Conservation (phyloP, 2,888 invertebrate species). For the Acanthacorydalis orientalis region DNA sequence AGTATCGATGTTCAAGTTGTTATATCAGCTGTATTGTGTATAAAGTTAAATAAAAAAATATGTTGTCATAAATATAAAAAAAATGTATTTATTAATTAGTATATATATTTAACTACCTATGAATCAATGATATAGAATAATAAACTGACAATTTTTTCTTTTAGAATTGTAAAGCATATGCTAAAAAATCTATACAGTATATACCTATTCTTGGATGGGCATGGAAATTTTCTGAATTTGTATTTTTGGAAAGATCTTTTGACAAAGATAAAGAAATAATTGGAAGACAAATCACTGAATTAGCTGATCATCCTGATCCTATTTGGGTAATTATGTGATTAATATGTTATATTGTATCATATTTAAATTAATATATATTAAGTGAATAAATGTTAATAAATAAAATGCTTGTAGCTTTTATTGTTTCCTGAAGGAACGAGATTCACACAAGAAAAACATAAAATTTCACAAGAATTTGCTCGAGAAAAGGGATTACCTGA, state of each 20-base stretch:
- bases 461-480: slow-evolving; percentile 75
- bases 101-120: too few relatives aligned
- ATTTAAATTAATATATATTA: too few relatives aligned
- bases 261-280: slow-evolving; percentile 80
- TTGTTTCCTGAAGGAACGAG: slow-evolving; percentile 89
- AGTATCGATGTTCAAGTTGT: slow-evolving; percentile 20
- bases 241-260: slow-evolving; percentile 82
- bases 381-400: too few relatives aligned
- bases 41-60: too few relatives aligned
- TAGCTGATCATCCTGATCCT: slow-evolving; percentile 79
- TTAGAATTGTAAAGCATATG: slow-evolving; percentile 87
- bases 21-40: too few relatives aligned
- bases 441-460: slow-evolving; percentile 73
- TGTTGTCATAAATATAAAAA: too few relatives aligned
- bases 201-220: slow-evolving; percentile 91
- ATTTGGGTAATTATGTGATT: slow-evolving; percentile 51
- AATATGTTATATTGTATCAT: background rate
- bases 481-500: slow-evolving; percentile 67
- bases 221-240: slow-evolving; percentile 90
- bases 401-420: slow-evolving; percentile 45
- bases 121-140: too few relatives aligned
- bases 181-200: slow-evolving; percentile 80
- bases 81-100: too few relatives aligned
- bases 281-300: slow-evolving; percentile 57
- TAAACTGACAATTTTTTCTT: too few relatives aligned